phyloP scores from a whole-genome alignment of 2,888 invertebrate species.

The Synanthedon myopaeformis region DNA sequence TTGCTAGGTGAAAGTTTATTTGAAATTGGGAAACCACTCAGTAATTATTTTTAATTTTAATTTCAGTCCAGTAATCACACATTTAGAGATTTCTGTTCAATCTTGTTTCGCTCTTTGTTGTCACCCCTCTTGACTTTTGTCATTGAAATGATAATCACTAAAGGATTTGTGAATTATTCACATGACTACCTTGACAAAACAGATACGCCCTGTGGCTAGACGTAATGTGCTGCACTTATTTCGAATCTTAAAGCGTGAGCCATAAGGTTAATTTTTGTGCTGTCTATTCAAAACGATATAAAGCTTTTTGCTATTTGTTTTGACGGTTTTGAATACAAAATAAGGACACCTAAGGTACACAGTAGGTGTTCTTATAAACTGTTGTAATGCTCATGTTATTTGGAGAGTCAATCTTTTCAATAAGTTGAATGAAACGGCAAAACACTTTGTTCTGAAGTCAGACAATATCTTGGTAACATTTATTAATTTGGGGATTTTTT shows the following conservation, averaged over 20 bases:
- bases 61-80: too few relatives aligned
- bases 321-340: constrained; percentile 18
- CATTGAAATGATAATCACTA: constrained; percentile 66
- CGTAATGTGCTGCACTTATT: neutral
- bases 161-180: constrained; percentile 66
- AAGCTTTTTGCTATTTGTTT: neutral
- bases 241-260: constrained; percentile 5
- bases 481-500: too few relatives aligned
- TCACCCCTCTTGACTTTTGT: constrained; percentile 55
- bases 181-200: constrained; percentile 56
- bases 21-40: too few relatives aligned
- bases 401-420: constrained; percentile 8
- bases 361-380: constrained; percentile 52
- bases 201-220: constrained; percentile 68
- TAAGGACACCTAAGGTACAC: constrained; percentile 57
- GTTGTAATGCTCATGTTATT: constrained; percentile 44
- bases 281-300: neutral
- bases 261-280: constrained; percentile 12
- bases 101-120: constrained; percentile 20
- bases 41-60: too few relatives aligned
- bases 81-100: neutral
- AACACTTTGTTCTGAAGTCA: constrained; percentile 3
- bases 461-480: constrained; percentile 7
- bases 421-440: neutral
- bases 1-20: too few relatives aligned